Evolutionary conservation across 2,888 invertebrate genomes (phyloP).

Genomic region (Pachydiplax longipennis): DNA sequence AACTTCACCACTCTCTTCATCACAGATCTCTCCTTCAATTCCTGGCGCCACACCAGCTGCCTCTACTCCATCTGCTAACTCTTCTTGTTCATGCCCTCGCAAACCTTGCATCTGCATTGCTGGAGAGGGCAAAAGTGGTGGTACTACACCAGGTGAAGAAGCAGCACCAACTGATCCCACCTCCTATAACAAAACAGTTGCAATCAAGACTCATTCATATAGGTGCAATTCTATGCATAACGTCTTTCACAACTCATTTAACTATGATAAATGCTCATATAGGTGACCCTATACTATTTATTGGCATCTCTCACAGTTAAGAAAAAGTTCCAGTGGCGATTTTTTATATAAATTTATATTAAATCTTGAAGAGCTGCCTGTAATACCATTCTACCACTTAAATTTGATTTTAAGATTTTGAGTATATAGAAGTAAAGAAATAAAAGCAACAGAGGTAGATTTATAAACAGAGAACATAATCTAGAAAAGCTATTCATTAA

Average conservation of each 20-base stretch:
- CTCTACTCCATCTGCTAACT: neutral
- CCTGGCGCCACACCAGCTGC: neutral
- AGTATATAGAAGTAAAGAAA: neutral
- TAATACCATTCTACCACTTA: neutral
- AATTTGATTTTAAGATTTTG: neutral
- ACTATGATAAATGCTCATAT: neutral
- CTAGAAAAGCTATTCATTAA: neutral
- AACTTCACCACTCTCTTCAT: constrained; percentile 18
- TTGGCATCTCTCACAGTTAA: neutral
- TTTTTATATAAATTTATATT: neutral
- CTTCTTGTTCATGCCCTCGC: neutral
- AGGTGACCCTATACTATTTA: neutral
- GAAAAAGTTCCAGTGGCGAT: neutral
- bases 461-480: neutral
- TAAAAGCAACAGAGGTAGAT: neutral
- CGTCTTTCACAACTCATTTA: neutral
- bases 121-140: neutral
- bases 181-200: neutral
- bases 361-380: neutral
- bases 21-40: constrained; percentile 15
- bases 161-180: neutral
- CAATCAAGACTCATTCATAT: neutral
- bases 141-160: neutral
- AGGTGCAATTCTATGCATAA: neutral
- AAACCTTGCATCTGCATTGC: neutral